A percentile compares a stretch with the other conserved stretches of the same genome.
Evolutionary conservation across 2,797 vertebrate genomes (phyloP).

Genomic region (Lithobates sylvaticus): DNA sequence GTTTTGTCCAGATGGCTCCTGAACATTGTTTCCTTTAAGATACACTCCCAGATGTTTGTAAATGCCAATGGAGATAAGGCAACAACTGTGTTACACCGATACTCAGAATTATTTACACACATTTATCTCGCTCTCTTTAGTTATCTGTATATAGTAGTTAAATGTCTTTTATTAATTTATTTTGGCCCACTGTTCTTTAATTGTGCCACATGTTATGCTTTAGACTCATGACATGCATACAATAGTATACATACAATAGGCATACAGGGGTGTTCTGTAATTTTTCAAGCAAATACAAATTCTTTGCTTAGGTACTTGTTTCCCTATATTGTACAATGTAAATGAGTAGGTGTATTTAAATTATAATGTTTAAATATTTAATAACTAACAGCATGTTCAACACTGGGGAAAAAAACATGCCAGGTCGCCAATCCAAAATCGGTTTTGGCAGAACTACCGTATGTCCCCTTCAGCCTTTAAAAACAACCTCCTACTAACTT

Average conservation of each 20-base stretch:
- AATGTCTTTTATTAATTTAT: not conserved
- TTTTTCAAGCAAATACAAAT: no score
- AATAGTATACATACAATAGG: not conserved
- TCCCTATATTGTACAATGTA: no score
- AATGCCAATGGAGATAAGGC: constrained; percentile 77
- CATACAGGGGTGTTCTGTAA: not conserved
- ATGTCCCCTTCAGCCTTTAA: no score
- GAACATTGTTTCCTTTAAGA: constrained; percentile 98
- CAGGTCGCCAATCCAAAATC: no score
- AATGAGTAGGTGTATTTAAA: no score
- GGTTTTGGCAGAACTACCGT: no score
- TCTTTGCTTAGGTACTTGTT: no score
- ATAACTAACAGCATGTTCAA: no score
- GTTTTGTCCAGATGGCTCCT: constrained; percentile 96
- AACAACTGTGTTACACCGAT: constrained; percentile 75
- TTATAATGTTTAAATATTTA: no score
- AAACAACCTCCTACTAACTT: no score
- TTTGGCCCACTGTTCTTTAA: not conserved
- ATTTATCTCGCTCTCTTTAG: constrained; percentile 47
- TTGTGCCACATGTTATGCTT: not conserved
- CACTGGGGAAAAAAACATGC: no score
- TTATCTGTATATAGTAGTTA: not conserved
- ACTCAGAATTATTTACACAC: constrained; percentile 73
- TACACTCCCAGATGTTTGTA: constrained; percentile 91
- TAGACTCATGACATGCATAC: not conserved